Evolutionary conservation across 2,888 invertebrate species (phyloP), one percentile per base, ranked within the genome.

Genomic region (Pandemis heparana): DNA sequence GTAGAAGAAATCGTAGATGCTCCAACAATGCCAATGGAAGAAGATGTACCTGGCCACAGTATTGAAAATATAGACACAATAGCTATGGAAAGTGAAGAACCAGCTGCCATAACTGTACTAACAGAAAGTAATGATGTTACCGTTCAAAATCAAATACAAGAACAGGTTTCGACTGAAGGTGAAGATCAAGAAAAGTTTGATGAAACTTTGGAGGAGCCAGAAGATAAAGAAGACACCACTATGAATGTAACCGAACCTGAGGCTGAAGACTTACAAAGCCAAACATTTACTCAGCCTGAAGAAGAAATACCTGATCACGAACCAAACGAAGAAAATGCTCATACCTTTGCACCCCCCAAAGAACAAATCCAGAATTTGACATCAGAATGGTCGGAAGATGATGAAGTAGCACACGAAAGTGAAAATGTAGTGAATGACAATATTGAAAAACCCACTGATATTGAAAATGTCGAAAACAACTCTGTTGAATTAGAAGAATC

Each of bases 401-500:
- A 67, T 60, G 68, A 67, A 51, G 51, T 23, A 48, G 41, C 51
- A n/a, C 69, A 61, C 1, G 56, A 56, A 56, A 61, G 3, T 53
- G 70, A 74, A 53, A 41, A 39, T 4, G 16, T 32, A 16, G 16
- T 18, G n/a, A 75, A 73, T 71, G 70, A 77, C 76, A 80, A 66
- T 74, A 77, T 66, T 61, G 70, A 68, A 18, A 62, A 70, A 51
- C 64, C n/a, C 32, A 59, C 16, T 63, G 72, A 75, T 12, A 59
- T 12, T 0, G 60, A 74, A 62, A 72, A 78, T 53, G 61, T 69
- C n/a, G 79, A 82, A 76, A 75, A 53, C n/a, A 70, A 78, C 48
- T 70, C 78, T 59, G 74, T 76, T 18, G 88, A 89, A 76, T 51
- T 90, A 63, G 93, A 93, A 83, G 94, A 94, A 83, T 89, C 94